Base-by-base conservation (phyloP, 2,888 invertebrate genomes). In the Anarsia innoxiella region DNA sequence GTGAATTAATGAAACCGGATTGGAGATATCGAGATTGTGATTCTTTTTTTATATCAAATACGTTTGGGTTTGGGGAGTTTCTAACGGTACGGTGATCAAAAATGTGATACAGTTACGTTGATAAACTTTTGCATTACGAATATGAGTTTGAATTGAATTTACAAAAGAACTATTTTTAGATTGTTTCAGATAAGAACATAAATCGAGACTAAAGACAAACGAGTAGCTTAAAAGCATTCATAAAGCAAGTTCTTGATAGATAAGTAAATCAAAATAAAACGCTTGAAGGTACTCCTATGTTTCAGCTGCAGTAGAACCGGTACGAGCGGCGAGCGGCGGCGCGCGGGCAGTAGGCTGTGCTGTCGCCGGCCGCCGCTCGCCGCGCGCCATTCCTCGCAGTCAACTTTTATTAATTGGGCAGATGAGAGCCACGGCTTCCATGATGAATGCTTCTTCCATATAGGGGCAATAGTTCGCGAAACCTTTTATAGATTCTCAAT, bases 401-500 rank as follows among this genome's bases (percentile, higher is more conserved):
- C 82, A 78, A 80, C 79, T 76, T 80, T 83, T 83, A 84, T 84
- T 83, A 83, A 84, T 83, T 84, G 83, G 82, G 82, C 83, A 83
- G 83, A 84, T 83, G 84, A 83, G 82, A 80, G 72, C 74, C 72
- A 65, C 67, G 66, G 69, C 71, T 71, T 61, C 70, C 75, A 77
- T 77, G 84, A 83, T 80, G 83, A 83, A 83, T 83, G 73, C 73
- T 64, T 74, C 64, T 54, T 44, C 83, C 83, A 56, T 84, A 76
- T 82, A 84, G 50, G 79, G 82, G 48, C 56, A 67, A 57, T 73
- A 67, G 69, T 80, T 77, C 71, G 78, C 82, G 69, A 83, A 84
- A 80, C 83, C 82, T 83, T 83, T 83, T 83, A 82, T 84, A 83
- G 82, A 80, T 80, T 83, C 80, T 77, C 80, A 83, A 84, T 84